Conservation (phyloP, 2,888 invertebrate genomes). For the Macrosoma leucophasiata region DNA sequence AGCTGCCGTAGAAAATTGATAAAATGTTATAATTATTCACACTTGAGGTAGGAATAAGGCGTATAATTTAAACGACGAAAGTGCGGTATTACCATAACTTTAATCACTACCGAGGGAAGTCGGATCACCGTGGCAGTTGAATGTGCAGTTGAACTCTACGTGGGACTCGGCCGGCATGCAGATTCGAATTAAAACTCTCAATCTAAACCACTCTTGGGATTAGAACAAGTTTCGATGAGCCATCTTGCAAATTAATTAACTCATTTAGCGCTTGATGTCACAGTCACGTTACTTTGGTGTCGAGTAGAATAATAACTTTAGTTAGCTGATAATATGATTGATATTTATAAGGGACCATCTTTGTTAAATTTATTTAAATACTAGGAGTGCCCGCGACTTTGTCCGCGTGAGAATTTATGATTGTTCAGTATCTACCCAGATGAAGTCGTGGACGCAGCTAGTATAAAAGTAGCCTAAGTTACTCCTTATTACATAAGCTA, state of each 20-base stretch:
- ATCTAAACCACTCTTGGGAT: conserved; percentile 47
- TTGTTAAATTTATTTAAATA: too few species aligned
- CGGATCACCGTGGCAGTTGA: conserved; percentile 44
- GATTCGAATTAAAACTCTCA: conserved; percentile 59
- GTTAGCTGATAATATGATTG: too few species aligned
- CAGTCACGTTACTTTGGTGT: conserved; percentile 17
- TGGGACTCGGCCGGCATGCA: conserved; percentile 45
- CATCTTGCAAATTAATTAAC: conserved; percentile 47
- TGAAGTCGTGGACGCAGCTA: too few species aligned
- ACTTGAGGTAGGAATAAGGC: too few species aligned
- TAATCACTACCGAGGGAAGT: conserved; percentile 52
- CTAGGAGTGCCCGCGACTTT: too few species aligned
- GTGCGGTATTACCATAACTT: conserved; percentile 52
- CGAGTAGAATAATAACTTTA: conserved; percentile 7
- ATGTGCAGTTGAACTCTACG: conserved; percentile 45
- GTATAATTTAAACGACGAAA: conserved; percentile 44
- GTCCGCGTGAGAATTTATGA: too few species aligned
- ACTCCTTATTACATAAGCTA: too few species aligned
- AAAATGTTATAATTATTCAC: too few species aligned
- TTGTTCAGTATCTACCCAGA: too few species aligned
- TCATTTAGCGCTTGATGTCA: conserved; percentile 42
- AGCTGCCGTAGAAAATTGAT: too few species aligned
- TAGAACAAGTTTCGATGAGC: conserved; percentile 45
- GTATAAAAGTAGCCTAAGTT: too few species aligned
- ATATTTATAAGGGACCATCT: too few species aligned